phyloP scores from a whole-genome alignment of 2,888 invertebrate species.

The Petrolisthes cinctipes region DNA sequence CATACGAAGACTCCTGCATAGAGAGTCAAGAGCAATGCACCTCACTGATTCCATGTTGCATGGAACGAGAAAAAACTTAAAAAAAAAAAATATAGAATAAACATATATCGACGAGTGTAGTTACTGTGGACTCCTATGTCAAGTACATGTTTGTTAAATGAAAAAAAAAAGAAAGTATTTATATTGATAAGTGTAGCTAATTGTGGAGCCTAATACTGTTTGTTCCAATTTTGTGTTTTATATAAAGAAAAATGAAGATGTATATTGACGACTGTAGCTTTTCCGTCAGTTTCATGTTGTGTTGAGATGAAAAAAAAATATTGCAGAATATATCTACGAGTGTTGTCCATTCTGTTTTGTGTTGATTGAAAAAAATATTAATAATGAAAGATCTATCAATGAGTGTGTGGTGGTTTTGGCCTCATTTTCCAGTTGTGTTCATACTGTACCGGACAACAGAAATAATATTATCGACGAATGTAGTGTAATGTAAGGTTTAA shows the following conservation, averaged over 20 bases:
- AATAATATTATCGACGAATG: not conserved
- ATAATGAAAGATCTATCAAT: not conserved
- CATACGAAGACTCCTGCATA: not conserved
- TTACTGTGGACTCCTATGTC: not conserved
- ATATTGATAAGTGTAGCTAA: conserved; percentile 16
- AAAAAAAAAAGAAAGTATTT: conserved; percentile 14
- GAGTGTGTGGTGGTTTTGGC: conserved; percentile 7
- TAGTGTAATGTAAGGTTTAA: not conserved
- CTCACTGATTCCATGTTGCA: conserved; percentile 15
- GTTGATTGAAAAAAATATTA: not conserved
- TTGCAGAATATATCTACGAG: conserved; percentile 15
- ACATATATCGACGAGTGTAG: not conserved
- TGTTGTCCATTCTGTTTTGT: conserved; percentile 18
- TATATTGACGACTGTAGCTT: conserved; percentile 15
- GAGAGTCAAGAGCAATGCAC: conserved; percentile 4
- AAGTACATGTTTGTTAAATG: conserved; percentile 3
- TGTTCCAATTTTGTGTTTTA: conserved; percentile 12
- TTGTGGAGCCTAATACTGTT: conserved; percentile 1
- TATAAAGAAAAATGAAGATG: conserved; percentile 20
- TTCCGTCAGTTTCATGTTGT: conserved; percentile 1
- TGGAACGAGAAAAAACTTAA: not conserved
- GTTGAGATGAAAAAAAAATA: not conserved
- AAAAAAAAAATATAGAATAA: not conserved
- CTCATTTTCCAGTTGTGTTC: conserved; percentile 6
- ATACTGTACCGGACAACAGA: not conserved